These are phyloP conservation scores for Sinonovacula constricta DNA, from an alignment of 1,140 invertebrate species.

Conservation along the genomic window DNA sequence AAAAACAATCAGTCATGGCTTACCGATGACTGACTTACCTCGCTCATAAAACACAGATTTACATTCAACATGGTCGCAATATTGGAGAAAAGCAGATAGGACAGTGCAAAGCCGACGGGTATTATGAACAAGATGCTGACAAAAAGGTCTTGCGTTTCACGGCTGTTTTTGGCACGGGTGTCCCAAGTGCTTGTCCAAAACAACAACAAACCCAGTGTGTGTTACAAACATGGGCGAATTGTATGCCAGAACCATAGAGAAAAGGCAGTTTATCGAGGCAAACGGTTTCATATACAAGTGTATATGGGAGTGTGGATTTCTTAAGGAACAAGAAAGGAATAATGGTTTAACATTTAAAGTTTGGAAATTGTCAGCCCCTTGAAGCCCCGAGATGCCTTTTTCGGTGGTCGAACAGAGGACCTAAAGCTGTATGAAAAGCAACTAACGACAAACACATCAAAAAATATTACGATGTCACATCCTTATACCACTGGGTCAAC, in stretches of 20 bases:
- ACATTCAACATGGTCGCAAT: constrained; percentile 49
- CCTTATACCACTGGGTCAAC: background rate
- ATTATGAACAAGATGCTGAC: background rate
- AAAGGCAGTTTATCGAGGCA: constrained; percentile 18
- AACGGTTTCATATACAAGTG: constrained; percentile 18
- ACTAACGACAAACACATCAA: background rate
- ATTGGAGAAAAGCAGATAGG: constrained; percentile 19
- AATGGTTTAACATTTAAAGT: background rate
- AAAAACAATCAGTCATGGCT: constrained; percentile 31
- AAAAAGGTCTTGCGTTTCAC: constrained; percentile 52
- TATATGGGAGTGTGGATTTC: constrained; percentile 34
- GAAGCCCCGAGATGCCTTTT: constrained; percentile 29
- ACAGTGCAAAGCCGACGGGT: constrained; percentile 45
- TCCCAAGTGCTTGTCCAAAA: constrained; percentile 11
- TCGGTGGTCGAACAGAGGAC: constrained; percentile 19
- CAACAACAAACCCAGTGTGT: constrained; percentile 15
- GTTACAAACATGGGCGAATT: constrained; percentile 47
- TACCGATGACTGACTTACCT: constrained; percentile 30
- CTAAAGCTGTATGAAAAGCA: constrained; percentile 21
- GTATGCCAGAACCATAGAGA: constrained; percentile 40
- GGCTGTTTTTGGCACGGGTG: constrained; percentile 62
- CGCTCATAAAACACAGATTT: background rate
- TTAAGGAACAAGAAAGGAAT: constrained; percentile 1
- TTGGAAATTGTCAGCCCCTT: background rate
- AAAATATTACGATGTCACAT: constrained; percentile 9